phyloP scores from a whole-genome alignment of 2,888 invertebrate genomes.

The Lacanobia wlatinum region DNA sequence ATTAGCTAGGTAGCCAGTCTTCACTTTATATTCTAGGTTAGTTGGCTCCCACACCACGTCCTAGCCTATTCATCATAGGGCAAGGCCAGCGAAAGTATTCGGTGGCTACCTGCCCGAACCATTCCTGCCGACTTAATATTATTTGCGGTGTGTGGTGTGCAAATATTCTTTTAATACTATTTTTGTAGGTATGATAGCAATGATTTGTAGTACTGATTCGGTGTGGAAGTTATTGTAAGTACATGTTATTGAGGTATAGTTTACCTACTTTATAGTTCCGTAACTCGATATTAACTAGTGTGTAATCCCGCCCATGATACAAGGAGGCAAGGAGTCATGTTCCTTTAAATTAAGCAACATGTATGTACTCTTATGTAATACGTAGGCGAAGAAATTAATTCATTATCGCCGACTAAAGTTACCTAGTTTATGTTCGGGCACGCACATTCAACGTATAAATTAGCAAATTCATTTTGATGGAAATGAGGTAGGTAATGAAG shows the following conservation, averaged over 20 bases:
- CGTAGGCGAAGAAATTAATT: slow-evolving; percentile 26
- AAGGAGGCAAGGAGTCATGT: neutral
- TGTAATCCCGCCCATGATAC: neutral
- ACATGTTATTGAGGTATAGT: neutral
- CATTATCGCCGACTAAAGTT: slow-evolving; percentile 25
- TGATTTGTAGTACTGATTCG: slow-evolving; percentile 54
- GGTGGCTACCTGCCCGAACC: slow-evolving; percentile 72
- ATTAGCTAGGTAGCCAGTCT: slow-evolving; percentile 66
- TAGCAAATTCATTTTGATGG: slow-evolving; percentile 53
- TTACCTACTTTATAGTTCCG: neutral
- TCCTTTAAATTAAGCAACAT: slow-evolving; percentile 3
- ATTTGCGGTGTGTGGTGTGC: slow-evolving; percentile 70
- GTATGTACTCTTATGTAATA: neutral
- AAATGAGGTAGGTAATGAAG: slow-evolving; percentile 53
- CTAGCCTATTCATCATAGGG: slow-evolving; percentile 78
- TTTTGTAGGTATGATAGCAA: slow-evolving; percentile 55
- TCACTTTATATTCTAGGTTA: slow-evolving; percentile 59
- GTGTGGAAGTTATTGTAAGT: slow-evolving; percentile 15
- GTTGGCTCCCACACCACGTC: slow-evolving; percentile 75
- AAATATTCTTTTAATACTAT: slow-evolving; percentile 70
- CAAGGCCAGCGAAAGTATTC: slow-evolving; percentile 72
- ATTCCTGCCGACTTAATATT: slow-evolving; percentile 76
- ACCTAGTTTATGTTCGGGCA: slow-evolving; percentile 36
- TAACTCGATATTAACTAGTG: neutral
- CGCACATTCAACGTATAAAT: slow-evolving; percentile 47